Conservation (phyloP, 2,888 invertebrate species). For the Thymelicus lineola region DNA sequence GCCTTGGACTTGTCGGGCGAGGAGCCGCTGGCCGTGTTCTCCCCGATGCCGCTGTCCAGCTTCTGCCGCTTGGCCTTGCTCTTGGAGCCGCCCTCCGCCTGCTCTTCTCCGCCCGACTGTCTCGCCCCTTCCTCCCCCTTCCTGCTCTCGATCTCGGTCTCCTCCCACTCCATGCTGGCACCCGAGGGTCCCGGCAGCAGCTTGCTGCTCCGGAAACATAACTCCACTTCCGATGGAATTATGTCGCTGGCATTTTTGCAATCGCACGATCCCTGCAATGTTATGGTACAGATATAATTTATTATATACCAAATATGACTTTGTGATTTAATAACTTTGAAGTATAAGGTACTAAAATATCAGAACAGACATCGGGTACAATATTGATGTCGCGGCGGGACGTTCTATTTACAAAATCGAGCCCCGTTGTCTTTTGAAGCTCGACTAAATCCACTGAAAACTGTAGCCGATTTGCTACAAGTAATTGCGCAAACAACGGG, state of each 20-base stretch:
- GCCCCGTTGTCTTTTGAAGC: too few species aligned
- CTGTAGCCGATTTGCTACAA: too few species aligned
- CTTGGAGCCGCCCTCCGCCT: constrained; percentile 23
- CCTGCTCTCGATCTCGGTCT: constrained; percentile 31
- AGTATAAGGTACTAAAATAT: too few species aligned
- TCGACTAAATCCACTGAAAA: too few species aligned
- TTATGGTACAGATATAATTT: neutral
- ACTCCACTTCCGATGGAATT: constrained; percentile 43
- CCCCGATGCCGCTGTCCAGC: constrained; percentile 87
- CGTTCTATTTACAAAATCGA: too few species aligned
- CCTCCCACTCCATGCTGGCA: constrained; percentile 41
- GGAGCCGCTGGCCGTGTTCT: constrained; percentile 58
- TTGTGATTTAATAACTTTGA: too few species aligned
- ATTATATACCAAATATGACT: too few species aligned
- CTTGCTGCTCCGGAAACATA: constrained; percentile 33
- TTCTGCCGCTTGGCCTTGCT: constrained; percentile 78
- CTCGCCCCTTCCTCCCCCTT: constrained; percentile 10
- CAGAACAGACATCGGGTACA: too few species aligned
- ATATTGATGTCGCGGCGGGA: too few species aligned
- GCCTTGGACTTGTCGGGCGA: constrained; percentile 53
- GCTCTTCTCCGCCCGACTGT: constrained; percentile 38
- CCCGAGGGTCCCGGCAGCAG: constrained; percentile 14
- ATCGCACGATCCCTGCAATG: constrained; percentile 9
- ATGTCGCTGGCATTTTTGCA: constrained; percentile 13
- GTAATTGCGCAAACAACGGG: too few species aligned